phyloP scores from a whole-genome alignment of 2,888 invertebrate species.

The Synanthedon andrenaeformis region DNA sequence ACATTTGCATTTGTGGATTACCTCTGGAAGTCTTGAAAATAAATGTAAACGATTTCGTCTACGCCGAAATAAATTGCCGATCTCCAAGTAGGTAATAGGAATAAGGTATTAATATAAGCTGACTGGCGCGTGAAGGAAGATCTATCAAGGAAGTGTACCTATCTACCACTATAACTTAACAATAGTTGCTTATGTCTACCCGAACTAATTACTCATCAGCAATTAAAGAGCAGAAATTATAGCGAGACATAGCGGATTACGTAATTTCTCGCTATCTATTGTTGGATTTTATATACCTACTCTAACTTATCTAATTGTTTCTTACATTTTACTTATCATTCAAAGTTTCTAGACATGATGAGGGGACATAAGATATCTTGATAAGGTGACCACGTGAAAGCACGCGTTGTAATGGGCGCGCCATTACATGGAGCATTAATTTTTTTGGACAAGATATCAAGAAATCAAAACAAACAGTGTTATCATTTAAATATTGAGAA shows the following conservation, averaged over 20 bases:
- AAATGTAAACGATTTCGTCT: too few species aligned
- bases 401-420: constrained; percentile 8
- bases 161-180: too few species aligned
- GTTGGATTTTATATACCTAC: neutral
- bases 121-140: too few species aligned
- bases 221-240: constrained; percentile 14
- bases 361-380: constrained; percentile 8
- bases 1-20: too few species aligned
- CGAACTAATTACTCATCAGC: constrained; percentile 21
- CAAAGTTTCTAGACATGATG: neutral
- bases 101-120: too few species aligned
- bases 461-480: too few species aligned
- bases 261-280: neutral
- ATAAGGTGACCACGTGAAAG: constrained; percentile 18
- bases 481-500: too few species aligned
- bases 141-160: too few species aligned
- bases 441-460: neutral
- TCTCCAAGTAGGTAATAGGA: too few species aligned
- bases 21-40: too few species aligned
- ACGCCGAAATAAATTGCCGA: too few species aligned
- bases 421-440: constrained; percentile 2
- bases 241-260: constrained; percentile 12
- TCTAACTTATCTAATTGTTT: neutral
- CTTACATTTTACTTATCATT: neutral
- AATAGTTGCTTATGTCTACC: constrained; percentile 5